Evolutionary conservation across 2,797 vertebrate genomes (phyloP), one percentile per base, ranked within the genome.

Genomic region (Diplodus puntazzo): DNA sequence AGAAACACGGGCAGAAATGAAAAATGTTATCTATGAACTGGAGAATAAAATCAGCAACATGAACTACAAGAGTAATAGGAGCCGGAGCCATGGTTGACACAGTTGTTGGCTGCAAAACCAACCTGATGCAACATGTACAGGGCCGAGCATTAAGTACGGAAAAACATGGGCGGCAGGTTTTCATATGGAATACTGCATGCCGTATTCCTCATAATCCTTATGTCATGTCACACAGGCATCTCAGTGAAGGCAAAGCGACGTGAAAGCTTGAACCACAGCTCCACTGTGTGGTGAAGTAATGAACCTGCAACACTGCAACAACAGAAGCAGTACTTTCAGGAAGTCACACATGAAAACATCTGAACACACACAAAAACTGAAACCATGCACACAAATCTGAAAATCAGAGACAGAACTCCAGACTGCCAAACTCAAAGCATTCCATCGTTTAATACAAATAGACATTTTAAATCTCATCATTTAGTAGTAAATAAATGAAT

Each of bases 181-280:
- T 75, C 55, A 69, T 66, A 46, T 7, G 17, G 45, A 77, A 79
- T 61, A 45, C 55, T 57, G 18, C 13, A 73, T 27, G 2, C 10
- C 9, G 45, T 20, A 57, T 60, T 54, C 61, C 25, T 6, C n/a
- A 49, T 27, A 2, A 46, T 57, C 49, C 68, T 69, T 42, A 43
- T 46, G 55, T 39, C 23, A 30, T n/a, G 54, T 30, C 27, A 54
- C 53, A 73, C 13, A 10, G 30, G n/a, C 5, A 39, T 63, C 70
- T 61, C 39, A 66, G 2, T 67, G 68, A 55, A 62, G 21, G 21
- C 20, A 25, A 46, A 45, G 23, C 11, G 3, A 23, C 1, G 2
- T 43, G 14, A 71, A 91, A 62, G 62, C 69, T 91, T 79, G 75
- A 82, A 48, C 88, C 79, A 92, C 88, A 93, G 88, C 86, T 7